A percentile compares a stretch with the other conserved stretches of the same genome.
Evolutionary conservation across 2,888 invertebrate genomes (phyloP).

Genomic region (Netelia melanura): DNA sequence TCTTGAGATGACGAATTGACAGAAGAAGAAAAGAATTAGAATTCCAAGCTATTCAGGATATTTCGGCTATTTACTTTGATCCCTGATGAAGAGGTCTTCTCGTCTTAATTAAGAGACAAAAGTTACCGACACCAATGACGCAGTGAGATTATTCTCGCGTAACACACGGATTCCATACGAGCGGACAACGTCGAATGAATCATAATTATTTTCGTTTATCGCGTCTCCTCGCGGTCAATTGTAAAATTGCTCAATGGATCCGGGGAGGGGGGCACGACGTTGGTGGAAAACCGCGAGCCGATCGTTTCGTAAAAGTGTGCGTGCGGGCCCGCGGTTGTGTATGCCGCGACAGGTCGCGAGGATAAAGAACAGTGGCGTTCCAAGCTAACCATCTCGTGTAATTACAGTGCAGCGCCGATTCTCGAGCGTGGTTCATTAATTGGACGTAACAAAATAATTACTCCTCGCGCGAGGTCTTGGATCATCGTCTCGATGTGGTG

Average conservation of each 20-base stretch:
- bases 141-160: not conserved
- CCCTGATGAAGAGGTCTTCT: not conserved
- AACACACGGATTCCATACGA: not conserved
- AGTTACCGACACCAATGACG: constrained; percentile 14
- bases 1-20: too few relatives aligned
- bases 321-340: not conserved
- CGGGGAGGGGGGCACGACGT: not conserved
- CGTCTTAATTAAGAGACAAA: not conserved
- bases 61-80: not conserved
- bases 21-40: too few relatives aligned
- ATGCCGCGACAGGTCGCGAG: not conserved
- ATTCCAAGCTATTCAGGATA: not conserved
- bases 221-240: not conserved
- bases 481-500: constrained; percentile 69
- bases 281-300: not conserved
- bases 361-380: constrained; percentile 41
- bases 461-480: constrained; percentile 73
- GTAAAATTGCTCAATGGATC: constrained; percentile 15
- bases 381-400: constrained; percentile 49
- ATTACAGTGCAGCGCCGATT: constrained; percentile 65
- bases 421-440: constrained; percentile 74
- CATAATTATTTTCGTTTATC: constrained; percentile 35
- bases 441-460: constrained; percentile 79
- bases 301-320: not conserved
- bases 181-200: not conserved